Base-by-base conservation (phyloP, 2,888 invertebrate genomes). In the Hydraecia micacea region DNA sequence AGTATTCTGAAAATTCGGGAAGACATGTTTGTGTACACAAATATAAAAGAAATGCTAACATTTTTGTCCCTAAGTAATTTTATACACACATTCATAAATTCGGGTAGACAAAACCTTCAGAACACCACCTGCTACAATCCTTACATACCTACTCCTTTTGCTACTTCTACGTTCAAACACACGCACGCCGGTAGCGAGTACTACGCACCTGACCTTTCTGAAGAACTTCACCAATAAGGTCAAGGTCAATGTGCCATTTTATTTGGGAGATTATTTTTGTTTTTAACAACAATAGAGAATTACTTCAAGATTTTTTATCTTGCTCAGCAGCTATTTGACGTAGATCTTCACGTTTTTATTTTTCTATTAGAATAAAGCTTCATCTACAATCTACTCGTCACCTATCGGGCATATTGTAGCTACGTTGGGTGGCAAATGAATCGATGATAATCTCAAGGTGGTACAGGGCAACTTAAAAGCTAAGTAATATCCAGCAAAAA, bases 1-100 rank as follows among this genome's bases (percentile, higher is more conserved):
- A 58, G 42, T 62, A 69, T 73, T 73, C 49, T 25, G 15, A 36
- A 32, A 52, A 73, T 73, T 60, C 15, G 15, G 13, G 4, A 65
- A 52, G 32, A 55, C 13, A 62, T 60, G 2, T 46, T 42, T n/a
- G 32, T 39, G 25, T 28, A 42, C 42, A 76, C 1, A 68, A 13
- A 71, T 69, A 28, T 60, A n/a, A 9, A 73, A 73, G 1, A 28
- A 28, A 25, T 39, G 25, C 15, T 9, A 52, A 25, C 3, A 52
- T 36, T 42, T 28, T 74, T 55, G 25, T 55, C 5, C 13, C 9
- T 1, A 15, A 73, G 68, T 1, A 70, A 49, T 73, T 58, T 58
- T 21, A 49, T 49, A 49, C 49, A 49, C 21, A 7, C 7, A 49
- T n/a, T n/a, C n/a, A n/a, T n/a, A n/a, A n/a, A n/a, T n/a, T n/a